A percentile compares a stretch with the other conserved stretches of the same genome.
Evolutionary conservation across 2,888 invertebrate genomes (phyloP).

Genomic region (Odontocolon sp.): DNA sequence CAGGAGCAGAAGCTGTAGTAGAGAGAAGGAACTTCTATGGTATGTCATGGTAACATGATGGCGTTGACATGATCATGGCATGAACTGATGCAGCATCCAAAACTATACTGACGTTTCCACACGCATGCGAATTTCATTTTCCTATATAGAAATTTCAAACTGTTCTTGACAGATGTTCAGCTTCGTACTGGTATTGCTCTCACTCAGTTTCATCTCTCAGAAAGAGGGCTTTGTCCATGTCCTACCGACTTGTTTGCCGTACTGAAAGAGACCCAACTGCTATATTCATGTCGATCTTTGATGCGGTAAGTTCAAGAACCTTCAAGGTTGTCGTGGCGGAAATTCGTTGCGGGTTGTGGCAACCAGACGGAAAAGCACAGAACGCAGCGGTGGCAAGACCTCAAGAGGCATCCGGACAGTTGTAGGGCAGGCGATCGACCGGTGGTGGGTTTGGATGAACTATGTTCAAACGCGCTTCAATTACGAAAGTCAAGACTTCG

Average conservation of each 20-base stretch:
- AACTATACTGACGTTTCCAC: not conserved
- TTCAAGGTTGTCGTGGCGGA: conserved; percentile 13
- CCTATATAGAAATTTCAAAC: no score
- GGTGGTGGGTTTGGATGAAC: no score
- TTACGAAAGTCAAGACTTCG: conserved; percentile 28
- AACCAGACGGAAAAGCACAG: conserved; percentile 24
- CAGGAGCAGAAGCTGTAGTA: not conserved
- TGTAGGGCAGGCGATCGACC: conserved; percentile 25
- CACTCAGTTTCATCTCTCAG: no score
- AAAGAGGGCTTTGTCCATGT: no score
- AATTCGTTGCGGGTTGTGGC: conserved; percentile 20
- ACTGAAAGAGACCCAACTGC: conserved; percentile 18
- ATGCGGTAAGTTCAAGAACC: conserved; percentile 25
- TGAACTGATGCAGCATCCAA: not conserved
- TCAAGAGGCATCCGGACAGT: not conserved
- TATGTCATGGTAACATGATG: not conserved
- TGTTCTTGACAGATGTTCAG: no score
- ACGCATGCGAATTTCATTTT: no score
- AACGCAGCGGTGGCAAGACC: conserved; percentile 12
- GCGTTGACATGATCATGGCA: not conserved
- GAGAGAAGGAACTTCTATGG: not conserved
- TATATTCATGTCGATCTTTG: conserved; percentile 23
- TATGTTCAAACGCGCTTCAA: not conserved
- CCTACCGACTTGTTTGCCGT: conserved; percentile 25
- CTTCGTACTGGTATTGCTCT: no score